A percentile compares a stretch with the other conserved stretches of the same genome.
These are phyloP conservation scores for Lissonota sp. DNA, from an alignment of 2,888 invertebrate species.

Conservation along the genomic window DNA sequence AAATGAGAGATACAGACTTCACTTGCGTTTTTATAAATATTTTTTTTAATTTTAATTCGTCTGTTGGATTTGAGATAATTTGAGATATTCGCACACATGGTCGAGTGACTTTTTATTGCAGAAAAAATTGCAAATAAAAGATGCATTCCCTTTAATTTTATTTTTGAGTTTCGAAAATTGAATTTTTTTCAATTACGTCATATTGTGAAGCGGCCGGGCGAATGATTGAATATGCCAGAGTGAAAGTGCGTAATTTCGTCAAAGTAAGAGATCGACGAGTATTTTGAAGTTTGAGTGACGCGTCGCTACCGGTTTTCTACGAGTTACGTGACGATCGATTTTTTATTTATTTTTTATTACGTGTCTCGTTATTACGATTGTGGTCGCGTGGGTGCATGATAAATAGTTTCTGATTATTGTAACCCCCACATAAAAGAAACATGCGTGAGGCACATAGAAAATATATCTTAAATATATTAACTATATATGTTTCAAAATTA, in stretches of 20 bases:
- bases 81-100: neutral
- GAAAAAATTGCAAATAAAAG: neutral
- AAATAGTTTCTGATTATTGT: too few species aligned
- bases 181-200: neutral
- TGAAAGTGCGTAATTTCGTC: conserved; percentile 1
- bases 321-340: neutral
- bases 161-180: neutral
- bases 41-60: neutral
- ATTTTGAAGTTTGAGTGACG: neutral
- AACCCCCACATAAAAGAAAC: too few species aligned
- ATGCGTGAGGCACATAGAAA: too few species aligned
- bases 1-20: neutral
- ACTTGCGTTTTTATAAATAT: neutral
- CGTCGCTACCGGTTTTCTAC: neutral
- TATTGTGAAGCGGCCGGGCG: neutral
- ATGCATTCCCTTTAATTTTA: too few species aligned
- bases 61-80: neutral
- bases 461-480: too few species aligned
- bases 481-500: too few species aligned
- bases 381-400: too few species aligned
- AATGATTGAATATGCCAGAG: neutral
- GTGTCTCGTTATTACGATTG: too few species aligned
- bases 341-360: neutral
- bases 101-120: neutral
- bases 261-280: neutral